A percentile compares a stretch with the other conserved stretches of the same genome.
These are phyloP conservation scores for Neuroscelio doddi DNA, from an alignment of 2,888 invertebrate species.

Conservation along the genomic window DNA sequence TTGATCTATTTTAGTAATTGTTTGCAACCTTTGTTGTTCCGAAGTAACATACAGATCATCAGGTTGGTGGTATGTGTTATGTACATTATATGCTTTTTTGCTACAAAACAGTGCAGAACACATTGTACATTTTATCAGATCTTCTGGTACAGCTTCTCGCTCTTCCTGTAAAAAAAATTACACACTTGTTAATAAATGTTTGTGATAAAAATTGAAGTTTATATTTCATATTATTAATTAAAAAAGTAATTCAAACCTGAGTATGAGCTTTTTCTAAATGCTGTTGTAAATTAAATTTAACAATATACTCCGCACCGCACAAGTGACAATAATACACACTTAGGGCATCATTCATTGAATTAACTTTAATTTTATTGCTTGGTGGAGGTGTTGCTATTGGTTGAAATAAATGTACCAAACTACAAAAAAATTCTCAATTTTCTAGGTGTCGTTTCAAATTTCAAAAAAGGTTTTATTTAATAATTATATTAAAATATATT, in stretches of 20 bases:
- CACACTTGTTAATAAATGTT: conserved; percentile 13
- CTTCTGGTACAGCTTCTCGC: conserved; percentile 70
- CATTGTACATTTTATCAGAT: conserved; percentile 77
- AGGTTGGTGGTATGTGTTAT: conserved; percentile 77
- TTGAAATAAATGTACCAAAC: conserved; percentile 71
- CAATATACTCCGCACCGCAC: conserved; percentile 80
- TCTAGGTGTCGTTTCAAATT: too few species aligned
- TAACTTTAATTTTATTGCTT: conserved; percentile 74
- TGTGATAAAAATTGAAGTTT: background rate
- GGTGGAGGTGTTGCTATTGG: conserved; percentile 74
- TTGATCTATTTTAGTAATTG: conserved; percentile 73
- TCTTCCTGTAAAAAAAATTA: conserved; percentile 75
- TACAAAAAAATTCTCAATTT: too few species aligned
- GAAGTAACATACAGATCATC: conserved; percentile 78
- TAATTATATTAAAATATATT: too few species aligned
- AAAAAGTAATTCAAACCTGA: conserved; percentile 47
- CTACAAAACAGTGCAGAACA: conserved; percentile 80
- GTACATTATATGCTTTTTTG: conserved; percentile 78
- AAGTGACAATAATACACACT: conserved; percentile 75
- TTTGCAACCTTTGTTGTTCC: conserved; percentile 74
- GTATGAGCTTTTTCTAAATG: conserved; percentile 67
- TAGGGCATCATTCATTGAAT: conserved; percentile 74
- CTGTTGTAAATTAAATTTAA: conserved; percentile 78
- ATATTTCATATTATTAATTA: background rate
- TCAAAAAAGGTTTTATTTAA: too few species aligned